These are phyloP conservation scores for Puma concolor DNA, from an alignment of 2,113 vertebrate genomes.

Conservation along the genomic window DNA sequence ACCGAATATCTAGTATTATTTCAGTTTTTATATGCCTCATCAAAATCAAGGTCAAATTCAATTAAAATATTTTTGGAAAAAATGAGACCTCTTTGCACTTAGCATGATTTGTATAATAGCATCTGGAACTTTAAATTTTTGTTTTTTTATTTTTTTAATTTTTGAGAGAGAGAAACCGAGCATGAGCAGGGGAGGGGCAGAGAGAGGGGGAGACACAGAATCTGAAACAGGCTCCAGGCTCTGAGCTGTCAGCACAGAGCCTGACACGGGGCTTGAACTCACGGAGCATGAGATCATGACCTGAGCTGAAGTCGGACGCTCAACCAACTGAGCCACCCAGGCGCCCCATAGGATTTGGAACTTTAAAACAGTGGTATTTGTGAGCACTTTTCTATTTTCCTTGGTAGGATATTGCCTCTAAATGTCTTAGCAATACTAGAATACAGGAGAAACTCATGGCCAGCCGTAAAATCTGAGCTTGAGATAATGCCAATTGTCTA, in stretches of 20 bases:
- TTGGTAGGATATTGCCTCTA: neutral
- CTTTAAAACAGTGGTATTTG: neutral
- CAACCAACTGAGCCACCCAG: too few species aligned
- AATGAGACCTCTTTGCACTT: neutral
- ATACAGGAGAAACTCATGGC: neutral
- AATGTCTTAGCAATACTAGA: neutral
- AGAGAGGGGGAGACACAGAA: too few species aligned
- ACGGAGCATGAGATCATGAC: too few species aligned
- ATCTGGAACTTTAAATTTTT: neutral
- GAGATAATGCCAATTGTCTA: neutral
- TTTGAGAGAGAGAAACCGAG: too few species aligned
- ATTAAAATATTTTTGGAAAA: neutral
- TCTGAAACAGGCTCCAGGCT: too few species aligned
- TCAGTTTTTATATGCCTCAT: conserved; percentile 25
- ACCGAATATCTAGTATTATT: neutral
- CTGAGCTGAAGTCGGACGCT: too few species aligned
- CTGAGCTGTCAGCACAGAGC: too few species aligned
- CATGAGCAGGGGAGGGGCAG: too few species aligned
- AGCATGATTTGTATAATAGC: neutral
- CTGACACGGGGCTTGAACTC: too few species aligned
- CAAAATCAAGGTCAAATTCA: conserved; percentile 47
- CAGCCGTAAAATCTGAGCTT: neutral
- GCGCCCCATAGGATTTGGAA: neutral
- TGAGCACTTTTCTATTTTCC: neutral
- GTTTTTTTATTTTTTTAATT: too few species aligned